Percentiles rank a stretch among this genome's conserved stretches.
Conservation (phyloP, 2,888 invertebrate species). For the Petrophora chlorosata region DNA sequence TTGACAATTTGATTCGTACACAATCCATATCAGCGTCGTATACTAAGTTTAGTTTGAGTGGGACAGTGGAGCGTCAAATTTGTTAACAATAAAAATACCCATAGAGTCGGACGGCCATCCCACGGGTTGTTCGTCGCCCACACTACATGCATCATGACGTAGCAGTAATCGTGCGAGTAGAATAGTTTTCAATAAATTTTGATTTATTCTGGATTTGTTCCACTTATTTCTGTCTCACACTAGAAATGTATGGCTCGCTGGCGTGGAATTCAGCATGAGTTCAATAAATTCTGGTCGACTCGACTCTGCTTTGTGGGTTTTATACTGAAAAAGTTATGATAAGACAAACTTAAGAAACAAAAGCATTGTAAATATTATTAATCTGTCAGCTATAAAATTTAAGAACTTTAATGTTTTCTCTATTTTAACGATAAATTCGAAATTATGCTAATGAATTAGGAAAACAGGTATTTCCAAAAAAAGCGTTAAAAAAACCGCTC, state of each 20-base stretch:
- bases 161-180: slow-evolving; percentile 57
- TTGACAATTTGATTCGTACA: slow-evolving; percentile 30
- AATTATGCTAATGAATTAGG: no score
- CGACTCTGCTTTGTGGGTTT: no score
- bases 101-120: slow-evolving; percentile 49
- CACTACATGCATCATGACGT: slow-evolving; percentile 54
- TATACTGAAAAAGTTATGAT: no score
- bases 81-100: slow-evolving; percentile 56
- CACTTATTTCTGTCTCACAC: slow-evolving; percentile 44
- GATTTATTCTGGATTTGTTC: slow-evolving; percentile 65
- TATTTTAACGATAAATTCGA: no score
- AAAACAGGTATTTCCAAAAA: slow-evolving; percentile 28
- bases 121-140: slow-evolving; percentile 62
- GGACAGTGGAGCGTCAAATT: slow-evolving; percentile 44
- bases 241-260: no score
- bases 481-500: slow-evolving; percentile 35
- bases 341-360: no score
- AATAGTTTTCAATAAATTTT: slow-evolving; percentile 62
- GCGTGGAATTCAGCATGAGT: no score
- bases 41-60: slow-evolving; percentile 32
- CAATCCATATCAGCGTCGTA: slow-evolving; percentile 24
- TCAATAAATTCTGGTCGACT: no score
- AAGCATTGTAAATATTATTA: no score
- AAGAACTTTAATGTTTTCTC: no score
- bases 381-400: no score